A percentile compares a stretch with the other conserved stretches of the same genome.
Conservation (phyloP, 2,797 vertebrate genomes). For the Margarornis squamiger region DNA sequence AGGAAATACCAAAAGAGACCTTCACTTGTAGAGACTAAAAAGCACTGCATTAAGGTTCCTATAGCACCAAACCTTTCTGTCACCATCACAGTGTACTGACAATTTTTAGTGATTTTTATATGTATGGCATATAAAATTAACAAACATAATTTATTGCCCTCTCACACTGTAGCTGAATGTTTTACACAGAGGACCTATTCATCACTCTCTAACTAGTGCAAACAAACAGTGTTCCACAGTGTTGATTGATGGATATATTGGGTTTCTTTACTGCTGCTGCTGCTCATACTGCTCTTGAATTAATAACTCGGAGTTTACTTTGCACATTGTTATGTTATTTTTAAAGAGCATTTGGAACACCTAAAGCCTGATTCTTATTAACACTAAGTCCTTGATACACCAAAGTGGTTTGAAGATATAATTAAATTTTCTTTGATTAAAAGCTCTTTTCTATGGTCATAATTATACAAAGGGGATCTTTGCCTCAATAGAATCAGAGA, state of each 20-base stretch:
- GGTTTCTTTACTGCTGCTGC: conserved; percentile 55
- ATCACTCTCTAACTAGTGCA: conserved; percentile 66
- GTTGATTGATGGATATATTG: conserved; percentile 65
- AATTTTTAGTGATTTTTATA: conserved; percentile 53
- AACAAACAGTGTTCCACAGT: conserved; percentile 63
- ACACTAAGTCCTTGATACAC: conserved; percentile 10
- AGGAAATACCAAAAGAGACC: not conserved
- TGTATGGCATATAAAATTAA: conserved; percentile 55
- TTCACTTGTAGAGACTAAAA: not conserved
- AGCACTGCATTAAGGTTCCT: not conserved
- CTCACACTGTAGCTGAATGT: conserved; percentile 55
- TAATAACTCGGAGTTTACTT: conserved; percentile 52
- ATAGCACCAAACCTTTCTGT: not conserved
- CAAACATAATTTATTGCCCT: conserved; percentile 65
- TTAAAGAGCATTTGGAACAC: conserved; percentile 34
- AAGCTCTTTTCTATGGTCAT: not conserved
- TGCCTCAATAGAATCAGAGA: not conserved
- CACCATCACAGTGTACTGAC: conserved; percentile 17
- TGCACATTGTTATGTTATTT: conserved; percentile 48
- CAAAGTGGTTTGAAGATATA: not conserved
- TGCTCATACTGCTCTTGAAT: conserved; percentile 45
- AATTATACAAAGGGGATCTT: not conserved
- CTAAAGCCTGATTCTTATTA: conserved; percentile 40
- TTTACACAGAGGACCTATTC: conserved; percentile 69
- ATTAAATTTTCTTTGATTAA: not conserved